Percentiles rank a stretch among this genome's conserved stretches.
phyloP scores from a whole-genome alignment of 1,140 invertebrate genomes.

The Leptonema lineaticorne region DNA sequence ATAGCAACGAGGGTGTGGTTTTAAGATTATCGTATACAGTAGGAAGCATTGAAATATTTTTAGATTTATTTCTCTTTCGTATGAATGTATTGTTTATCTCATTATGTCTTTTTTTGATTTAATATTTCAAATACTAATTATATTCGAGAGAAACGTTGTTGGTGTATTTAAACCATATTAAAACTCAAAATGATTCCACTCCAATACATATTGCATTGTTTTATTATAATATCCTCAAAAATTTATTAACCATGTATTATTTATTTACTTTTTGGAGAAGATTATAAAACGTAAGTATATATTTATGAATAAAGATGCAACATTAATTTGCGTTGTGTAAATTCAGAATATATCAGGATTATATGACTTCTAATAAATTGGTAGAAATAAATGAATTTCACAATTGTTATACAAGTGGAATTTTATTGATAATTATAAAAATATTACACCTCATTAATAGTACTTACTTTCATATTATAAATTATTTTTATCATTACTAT shows the following conservation, averaged over 20 bases:
- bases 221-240: background rate
- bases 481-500: too few species aligned
- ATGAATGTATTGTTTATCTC: slow-evolving; percentile 39
- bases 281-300: too few species aligned
- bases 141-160: slow-evolving; percentile 40
- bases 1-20: background rate
- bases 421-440: too few species aligned
- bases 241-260: background rate
- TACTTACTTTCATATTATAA: too few species aligned
- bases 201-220: slow-evolving; percentile 26
- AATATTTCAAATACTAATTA: slow-evolving; percentile 39
- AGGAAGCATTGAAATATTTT: slow-evolving; percentile 28
- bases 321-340: too few species aligned
- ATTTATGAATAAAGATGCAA: too few species aligned
- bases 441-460: too few species aligned
- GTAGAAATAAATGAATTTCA: too few species aligned
- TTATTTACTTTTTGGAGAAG: too few species aligned
- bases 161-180: slow-evolving; percentile 43
- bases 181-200: slow-evolving; percentile 42
- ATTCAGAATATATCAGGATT: too few species aligned
- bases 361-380: too few species aligned
- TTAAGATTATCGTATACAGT: slow-evolving; percentile 2
- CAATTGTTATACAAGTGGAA: too few species aligned
- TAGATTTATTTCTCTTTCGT: slow-evolving; percentile 36
- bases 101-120: slow-evolving; percentile 37